A percentile compares a stretch with the other conserved stretches of the same genome.
phyloP scores from a whole-genome alignment of 2,797 vertebrate genomes.

The Nothura maculosa region DNA sequence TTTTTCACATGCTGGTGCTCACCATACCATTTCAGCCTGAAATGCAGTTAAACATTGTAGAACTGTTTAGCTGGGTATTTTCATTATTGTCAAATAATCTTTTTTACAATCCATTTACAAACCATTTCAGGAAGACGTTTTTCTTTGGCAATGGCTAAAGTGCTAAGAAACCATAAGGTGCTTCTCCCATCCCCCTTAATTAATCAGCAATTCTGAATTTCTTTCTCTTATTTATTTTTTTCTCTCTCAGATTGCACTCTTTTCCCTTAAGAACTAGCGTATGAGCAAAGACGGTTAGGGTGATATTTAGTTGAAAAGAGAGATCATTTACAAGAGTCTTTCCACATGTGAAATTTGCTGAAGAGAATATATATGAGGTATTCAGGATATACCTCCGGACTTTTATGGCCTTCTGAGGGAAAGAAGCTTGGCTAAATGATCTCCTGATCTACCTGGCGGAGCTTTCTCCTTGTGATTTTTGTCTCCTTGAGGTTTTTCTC shows the following conservation, averaged over 20 bases:
- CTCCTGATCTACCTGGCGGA: neutral
- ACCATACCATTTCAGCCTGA: neutral
- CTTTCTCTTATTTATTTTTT: neutral
- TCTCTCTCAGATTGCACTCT: neutral
- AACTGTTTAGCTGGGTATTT: neutral
- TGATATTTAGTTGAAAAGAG: neutral
- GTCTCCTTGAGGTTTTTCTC: neutral
- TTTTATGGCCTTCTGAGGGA: neutral
- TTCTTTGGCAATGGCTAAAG: neutral
- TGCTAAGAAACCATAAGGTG: neutral
- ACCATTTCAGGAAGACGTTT: neutral
- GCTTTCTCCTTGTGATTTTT: neutral
- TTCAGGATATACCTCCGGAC: accelerated
- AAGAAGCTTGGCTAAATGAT: neutral
- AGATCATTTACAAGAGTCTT: neutral
- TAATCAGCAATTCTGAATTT: neutral
- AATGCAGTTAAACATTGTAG: neutral
- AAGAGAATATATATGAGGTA: neutral
- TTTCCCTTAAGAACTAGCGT: neutral
- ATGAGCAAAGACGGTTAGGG: neutral
- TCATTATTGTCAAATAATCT: neutral
- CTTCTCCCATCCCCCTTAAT: neutral
- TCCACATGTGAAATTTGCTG: neutral
- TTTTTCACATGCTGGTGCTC: neutral
- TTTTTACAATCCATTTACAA: neutral